Evolutionary conservation across 1,140 invertebrate genomes (phyloP).

Genomic region (Drosophila bifasciata): DNA sequence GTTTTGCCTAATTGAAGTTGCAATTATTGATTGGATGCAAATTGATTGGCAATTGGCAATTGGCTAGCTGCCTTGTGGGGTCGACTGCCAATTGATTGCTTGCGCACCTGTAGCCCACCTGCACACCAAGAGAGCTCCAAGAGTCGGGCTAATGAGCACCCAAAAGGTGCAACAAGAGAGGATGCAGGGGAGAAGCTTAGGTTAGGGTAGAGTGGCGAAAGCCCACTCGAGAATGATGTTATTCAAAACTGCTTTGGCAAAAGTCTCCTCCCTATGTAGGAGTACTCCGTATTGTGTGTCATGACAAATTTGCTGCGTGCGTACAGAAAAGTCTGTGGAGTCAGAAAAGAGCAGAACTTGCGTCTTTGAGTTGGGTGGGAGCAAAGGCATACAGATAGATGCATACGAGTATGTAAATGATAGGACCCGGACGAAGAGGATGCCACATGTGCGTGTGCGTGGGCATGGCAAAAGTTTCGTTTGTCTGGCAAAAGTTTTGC

Average conservation of each 20-base stretch:
- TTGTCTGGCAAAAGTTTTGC: slow-evolving; percentile 32
- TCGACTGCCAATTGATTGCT: slow-evolving; percentile 15
- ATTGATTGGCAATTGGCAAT: slow-evolving; percentile 74
- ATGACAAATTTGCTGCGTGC: slow-evolving; percentile 64
- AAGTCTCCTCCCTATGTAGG: slow-evolving; percentile 31
- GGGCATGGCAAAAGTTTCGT: slow-evolving; percentile 51
- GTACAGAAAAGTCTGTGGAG: slow-evolving; percentile 38
- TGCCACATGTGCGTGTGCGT: slow-evolving; percentile 40
- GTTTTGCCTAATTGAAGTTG: slow-evolving; percentile 76
- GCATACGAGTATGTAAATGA: slow-evolving; percentile 57
- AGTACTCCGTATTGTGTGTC: slow-evolving; percentile 43
- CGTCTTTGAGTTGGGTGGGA: slow-evolving; percentile 14
- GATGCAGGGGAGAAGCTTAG: too few relatives aligned
- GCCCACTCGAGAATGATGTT: slow-evolving; percentile 42
- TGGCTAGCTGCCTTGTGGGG: slow-evolving; percentile 16
- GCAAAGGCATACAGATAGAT: slow-evolving; percentile 20
- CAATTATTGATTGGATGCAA: slow-evolving; percentile 78
- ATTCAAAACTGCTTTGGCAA: slow-evolving; percentile 57
- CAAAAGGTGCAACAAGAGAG: slow-evolving; percentile 7
- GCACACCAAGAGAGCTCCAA: not conserved
- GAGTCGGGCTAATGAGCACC: slow-evolving; percentile 40
- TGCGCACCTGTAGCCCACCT: slow-evolving; percentile 62
- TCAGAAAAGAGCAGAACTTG: slow-evolving; percentile 27
- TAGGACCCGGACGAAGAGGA: slow-evolving; percentile 30
- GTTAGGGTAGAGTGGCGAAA: too few relatives aligned